Evolutionary conservation across 64 coral and sea anemone species (phyloP), one percentile per base, ranked within the genome.

Genomic region (Acropora yongei): DNA sequence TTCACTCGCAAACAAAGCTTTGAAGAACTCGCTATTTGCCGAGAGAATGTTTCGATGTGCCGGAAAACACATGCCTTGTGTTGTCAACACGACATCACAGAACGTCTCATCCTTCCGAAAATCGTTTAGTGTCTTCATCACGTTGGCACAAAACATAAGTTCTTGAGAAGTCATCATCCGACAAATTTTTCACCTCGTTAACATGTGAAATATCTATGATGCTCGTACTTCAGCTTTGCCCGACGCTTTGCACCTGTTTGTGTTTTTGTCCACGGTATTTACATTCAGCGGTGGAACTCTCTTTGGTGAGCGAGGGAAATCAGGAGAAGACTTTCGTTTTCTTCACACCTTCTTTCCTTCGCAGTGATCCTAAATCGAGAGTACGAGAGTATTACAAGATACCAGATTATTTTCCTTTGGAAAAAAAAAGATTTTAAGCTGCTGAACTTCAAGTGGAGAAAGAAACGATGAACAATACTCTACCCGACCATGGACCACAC

Each of bases 101-200:
- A 97, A 89, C 4, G 53, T 91, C 66, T 92, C 89, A 48, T 97
- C 92, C 30, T 97, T 97, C 17, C 95, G 79, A 46, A 97, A 97
- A n/a, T 91, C 84, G 57, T 97, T 91, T 7, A 97, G 47, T 78
- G 88, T 75, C 41, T 91, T 72, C 88, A 97, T 80, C 8, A 89
- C 49, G 44, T 88, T 79, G 10, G 68, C 58, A 43, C 92, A 93
- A 41, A 94, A 97, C 6, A 53, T 83, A 2, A 72, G 44, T 39
- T 97, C 88, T 82, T 82, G 80, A 41, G 75, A 77, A 14, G 82
- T 55, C 72, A 87, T 94, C 75, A 41, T 77, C 80, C 44, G 60
- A 39, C 18, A 17, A 8, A 46, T 30, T 17, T 8, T 42, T 58
- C 8, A 60, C 46, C 75, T 42, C 40, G 8, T 30, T 2, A 30